These are phyloP conservation scores for fruit fly (Drosophila melanogaster) DNA, from an alignment of 1,140 invertebrate genomes.

Conservation along the genomic window Release_6_plus_ISO1_MT NC_004354.4:6305501-6306000, in stretches of 20 bases:
- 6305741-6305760: slow-evolving; percentile 87
- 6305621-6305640: not conserved
- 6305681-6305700: slow-evolving; percentile 85
- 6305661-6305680: slow-evolving; percentile 77
- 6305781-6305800: not conserved
- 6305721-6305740: slow-evolving; percentile 88
- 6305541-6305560: not conserved
- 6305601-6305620: slow-evolving; percentile 4
- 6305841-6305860: slow-evolving; percentile 32
- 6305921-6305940: slow-evolving; percentile 63
- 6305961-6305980: slow-evolving; percentile 89
- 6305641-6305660: slow-evolving; percentile 4
- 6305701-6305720: slow-evolving; percentile 86
- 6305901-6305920: slow-evolving; percentile 88
- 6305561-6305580: slow-evolving; percentile 7
- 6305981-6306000: slow-evolving; percentile 87
- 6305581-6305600: slow-evolving; percentile 14
- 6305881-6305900: slow-evolving; percentile 89
- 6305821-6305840: not conserved
- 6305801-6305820: not conserved
- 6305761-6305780: slow-evolving; percentile 71
- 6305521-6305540: not conserved
- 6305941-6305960: slow-evolving; percentile 88
- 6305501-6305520: no score
- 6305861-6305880: slow-evolving; percentile 88